phyloP scores from a whole-genome alignment of 2,113 vertebrate genomes.

The Etia nguti region DNA sequence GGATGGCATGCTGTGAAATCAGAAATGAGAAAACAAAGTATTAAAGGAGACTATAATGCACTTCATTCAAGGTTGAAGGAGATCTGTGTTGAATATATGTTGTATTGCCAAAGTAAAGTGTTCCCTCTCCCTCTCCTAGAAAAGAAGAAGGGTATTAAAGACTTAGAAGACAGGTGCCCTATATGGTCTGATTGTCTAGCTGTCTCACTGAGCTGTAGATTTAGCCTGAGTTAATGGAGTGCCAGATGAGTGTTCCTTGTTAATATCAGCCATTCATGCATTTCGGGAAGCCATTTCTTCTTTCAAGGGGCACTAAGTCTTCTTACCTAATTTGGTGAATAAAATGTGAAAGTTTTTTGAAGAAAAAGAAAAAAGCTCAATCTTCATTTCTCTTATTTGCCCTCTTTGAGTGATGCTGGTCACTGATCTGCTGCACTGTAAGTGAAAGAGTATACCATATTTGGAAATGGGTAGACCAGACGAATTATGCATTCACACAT shows the following conservation, averaged over 20 bases:
- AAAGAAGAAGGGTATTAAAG: not conserved
- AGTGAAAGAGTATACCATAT: conserved; percentile 11
- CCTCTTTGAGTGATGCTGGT: conserved; percentile 10
- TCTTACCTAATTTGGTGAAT: conserved; percentile 40
- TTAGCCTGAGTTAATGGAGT: conserved; percentile 56
- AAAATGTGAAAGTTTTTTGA: not conserved
- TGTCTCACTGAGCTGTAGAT: conserved; percentile 22
- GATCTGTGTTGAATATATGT: not conserved
- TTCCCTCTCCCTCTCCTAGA: not conserved
- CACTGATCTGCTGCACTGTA: conserved; percentile 8
- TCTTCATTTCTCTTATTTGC: conserved; percentile 26
- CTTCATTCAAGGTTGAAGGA: not conserved
- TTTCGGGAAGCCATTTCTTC: conserved; percentile 54
- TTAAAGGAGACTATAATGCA: not conserved
- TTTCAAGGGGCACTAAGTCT: conserved; percentile 52
- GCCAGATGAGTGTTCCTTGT: conserved; percentile 61
- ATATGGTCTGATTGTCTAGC: conserved; percentile 39
- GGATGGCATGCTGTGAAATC: not conserved
- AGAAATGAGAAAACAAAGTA: not conserved
- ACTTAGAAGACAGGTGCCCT: conserved; percentile 45
- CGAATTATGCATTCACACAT: not conserved
- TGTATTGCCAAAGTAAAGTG: not conserved
- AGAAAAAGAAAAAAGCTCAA: not conserved
- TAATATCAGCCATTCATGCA: conserved; percentile 71
- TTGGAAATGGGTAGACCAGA: not conserved